phyloP scores from a whole-genome alignment of 1,140 invertebrate genomes.

The Heliconius hewitsoni region DNA sequence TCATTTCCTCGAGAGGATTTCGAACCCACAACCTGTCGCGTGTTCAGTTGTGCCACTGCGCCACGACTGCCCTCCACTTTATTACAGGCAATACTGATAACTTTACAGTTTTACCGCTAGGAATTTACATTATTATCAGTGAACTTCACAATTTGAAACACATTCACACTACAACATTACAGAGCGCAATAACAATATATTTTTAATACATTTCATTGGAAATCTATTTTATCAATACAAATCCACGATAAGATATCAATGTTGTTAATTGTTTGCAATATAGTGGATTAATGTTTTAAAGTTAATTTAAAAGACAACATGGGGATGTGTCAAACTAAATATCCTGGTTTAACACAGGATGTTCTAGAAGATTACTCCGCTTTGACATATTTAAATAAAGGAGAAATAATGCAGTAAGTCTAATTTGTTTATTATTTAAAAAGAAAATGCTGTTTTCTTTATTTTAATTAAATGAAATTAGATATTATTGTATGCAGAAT shows the following conservation, averaged over 20 bases:
- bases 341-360: slow-evolving; percentile 79
- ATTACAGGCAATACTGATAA: not conserved
- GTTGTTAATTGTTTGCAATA: not conserved
- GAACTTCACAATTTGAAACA: not conserved
- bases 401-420: slow-evolving; percentile 83
- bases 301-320: slow-evolving; percentile 50
- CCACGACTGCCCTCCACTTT: too few species aligned
- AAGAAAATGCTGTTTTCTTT: too few species aligned
- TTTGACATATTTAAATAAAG: slow-evolving; percentile 82
- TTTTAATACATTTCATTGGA: not conserved
- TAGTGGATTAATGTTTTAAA: not conserved
- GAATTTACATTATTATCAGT: slow-evolving; percentile 7
- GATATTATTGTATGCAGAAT: too few species aligned
- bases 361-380: slow-evolving; percentile 81
- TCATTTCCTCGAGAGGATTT: too few species aligned
- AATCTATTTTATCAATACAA: not conserved
- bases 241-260: not conserved
- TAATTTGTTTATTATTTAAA: slow-evolving; percentile 7
- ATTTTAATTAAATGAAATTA: too few species aligned
- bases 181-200: not conserved
- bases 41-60: too few species aligned
- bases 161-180: not conserved
- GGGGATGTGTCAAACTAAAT: slow-evolving; percentile 69
- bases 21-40: too few species aligned
- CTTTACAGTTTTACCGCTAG: not conserved